A percentile compares a stretch with the other conserved stretches of the same genome.
Evolutionary conservation across 1,140 invertebrate genomes (phyloP).

Genomic region (Heliconius himera): DNA sequence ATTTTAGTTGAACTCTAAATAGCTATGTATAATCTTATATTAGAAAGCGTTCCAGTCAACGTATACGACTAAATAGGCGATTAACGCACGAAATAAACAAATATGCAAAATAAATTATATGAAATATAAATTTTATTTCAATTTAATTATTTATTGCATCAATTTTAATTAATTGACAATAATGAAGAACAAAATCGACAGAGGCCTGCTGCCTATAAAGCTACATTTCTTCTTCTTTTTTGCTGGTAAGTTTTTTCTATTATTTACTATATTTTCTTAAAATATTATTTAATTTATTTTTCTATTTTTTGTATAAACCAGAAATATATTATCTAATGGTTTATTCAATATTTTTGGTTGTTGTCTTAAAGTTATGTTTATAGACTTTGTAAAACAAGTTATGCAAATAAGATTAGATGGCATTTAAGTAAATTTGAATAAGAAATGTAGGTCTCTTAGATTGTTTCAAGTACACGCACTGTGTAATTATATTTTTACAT

Average conservation of each 20-base stretch:
- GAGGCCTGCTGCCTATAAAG: conserved; percentile 87
- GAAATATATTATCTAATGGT: too few relatives aligned
- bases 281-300: too few relatives aligned
- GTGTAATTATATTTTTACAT: background rate
- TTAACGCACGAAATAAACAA: background rate
- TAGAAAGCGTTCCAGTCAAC: conserved; percentile 45
- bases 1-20: conserved; percentile 35
- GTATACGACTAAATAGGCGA: too few relatives aligned
- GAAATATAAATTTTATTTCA: background rate
- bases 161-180: conserved; percentile 15
- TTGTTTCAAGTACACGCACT: background rate
- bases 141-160: background rate
- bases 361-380: background rate
- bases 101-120: conserved; percentile 6
- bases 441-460: conserved; percentile 1
- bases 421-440: conserved; percentile 2
- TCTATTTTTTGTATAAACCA: too few relatives aligned
- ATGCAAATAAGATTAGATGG: conserved; percentile 2
- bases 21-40: conserved; percentile 31
- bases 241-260: conserved; percentile 83
- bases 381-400: background rate
- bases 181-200: conserved; percentile 85
- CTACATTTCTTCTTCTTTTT: conserved; percentile 92
- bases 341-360: background rate
- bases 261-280: background rate